Percentiles rank a stretch among this genome's conserved stretches.
Evolutionary conservation across 2,888 invertebrate species (phyloP).

Genomic region (Thalpophila matura): DNA sequence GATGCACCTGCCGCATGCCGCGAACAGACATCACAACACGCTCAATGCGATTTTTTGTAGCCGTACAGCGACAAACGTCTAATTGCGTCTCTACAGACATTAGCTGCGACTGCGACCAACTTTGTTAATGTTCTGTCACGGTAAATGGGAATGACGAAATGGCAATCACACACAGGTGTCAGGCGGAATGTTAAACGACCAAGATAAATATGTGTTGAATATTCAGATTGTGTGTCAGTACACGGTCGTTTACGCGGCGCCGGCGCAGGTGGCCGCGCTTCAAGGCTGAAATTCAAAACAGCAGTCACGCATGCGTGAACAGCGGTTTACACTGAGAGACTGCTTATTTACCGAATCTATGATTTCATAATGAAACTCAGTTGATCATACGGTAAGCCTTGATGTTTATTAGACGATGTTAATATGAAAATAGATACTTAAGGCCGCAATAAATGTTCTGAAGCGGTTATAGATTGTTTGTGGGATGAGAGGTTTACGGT

Average conservation of each 20-base stretch:
- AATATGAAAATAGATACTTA: constrained; percentile 29
- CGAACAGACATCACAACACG: constrained; percentile 59
- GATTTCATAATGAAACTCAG: constrained; percentile 39
- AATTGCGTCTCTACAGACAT: constrained; percentile 50
- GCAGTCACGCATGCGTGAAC: constrained; percentile 89
- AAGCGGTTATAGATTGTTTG: constrained; percentile 11
- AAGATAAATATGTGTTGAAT: constrained; percentile 89
- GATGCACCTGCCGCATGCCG: constrained; percentile 88
- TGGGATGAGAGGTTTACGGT: constrained; percentile 16
- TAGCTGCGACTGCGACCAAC: constrained; percentile 45
- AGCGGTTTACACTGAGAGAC: constrained; percentile 75
- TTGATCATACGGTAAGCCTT: constrained; percentile 11
- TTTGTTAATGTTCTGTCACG: constrained; percentile 64
- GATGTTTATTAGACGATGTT: constrained; percentile 28
- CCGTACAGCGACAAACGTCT: constrained; percentile 44
- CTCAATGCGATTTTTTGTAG: constrained; percentile 60
- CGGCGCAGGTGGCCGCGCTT: constrained; percentile 92
- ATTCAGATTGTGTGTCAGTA: constrained; percentile 90
- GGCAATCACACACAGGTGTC: constrained; percentile 86
- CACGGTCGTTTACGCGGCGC: constrained; percentile 91
- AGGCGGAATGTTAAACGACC: constrained; percentile 85
- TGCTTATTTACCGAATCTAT: constrained; percentile 73
- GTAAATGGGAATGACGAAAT: constrained; percentile 75
- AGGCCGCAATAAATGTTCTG: constrained; percentile 8
- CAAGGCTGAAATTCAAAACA: constrained; percentile 91